phyloP scores from a whole-genome alignment of 1,140 invertebrate species.

The Aporrectodea caliginosa region DNA sequence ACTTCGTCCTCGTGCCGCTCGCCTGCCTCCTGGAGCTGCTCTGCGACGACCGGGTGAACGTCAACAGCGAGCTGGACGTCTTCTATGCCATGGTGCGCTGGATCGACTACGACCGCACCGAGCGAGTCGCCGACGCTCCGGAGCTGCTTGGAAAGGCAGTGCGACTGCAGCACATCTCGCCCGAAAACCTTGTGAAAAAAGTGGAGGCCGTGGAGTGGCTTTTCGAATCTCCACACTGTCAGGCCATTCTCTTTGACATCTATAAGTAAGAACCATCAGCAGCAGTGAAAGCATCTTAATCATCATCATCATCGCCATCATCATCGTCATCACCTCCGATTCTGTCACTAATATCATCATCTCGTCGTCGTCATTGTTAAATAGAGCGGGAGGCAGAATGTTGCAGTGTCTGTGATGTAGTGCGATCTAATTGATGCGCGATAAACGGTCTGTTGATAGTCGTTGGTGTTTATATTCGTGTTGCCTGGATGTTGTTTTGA shows the following conservation, averaged over 20 bases:
- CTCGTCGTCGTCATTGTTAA: too few species aligned
- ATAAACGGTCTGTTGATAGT: too few species aligned
- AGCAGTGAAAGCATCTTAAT: too few species aligned
- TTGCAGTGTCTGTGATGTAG: too few species aligned
- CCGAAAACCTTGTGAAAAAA: conserved; percentile 14
- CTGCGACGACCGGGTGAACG: conserved; percentile 20
- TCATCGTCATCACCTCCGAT: too few species aligned
- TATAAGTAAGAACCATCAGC: neutral
- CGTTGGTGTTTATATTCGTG: too few species aligned
- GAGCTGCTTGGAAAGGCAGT: neutral
- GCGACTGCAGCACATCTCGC: conserved; percentile 13
- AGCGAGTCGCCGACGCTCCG: conserved; percentile 8
- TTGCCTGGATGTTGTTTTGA: too few species aligned
- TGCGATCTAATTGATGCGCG: too few species aligned
- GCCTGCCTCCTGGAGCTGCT: conserved; percentile 7
- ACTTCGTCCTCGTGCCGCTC: conserved; percentile 11
- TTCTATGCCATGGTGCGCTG: conserved; percentile 13
- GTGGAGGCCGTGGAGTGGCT: conserved; percentile 16
- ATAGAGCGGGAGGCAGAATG: too few species aligned
- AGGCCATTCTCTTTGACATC: conserved; percentile 14
- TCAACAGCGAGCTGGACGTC: conserved; percentile 13
- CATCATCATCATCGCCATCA: too few species aligned
- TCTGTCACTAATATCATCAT: too few species aligned
- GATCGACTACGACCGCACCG: conserved; percentile 18
- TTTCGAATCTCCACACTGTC: conserved; percentile 8